Evolutionary conservation across 2,797 vertebrate genomes (phyloP).

Genomic region (Gymnoscopelus braueri): DNA sequence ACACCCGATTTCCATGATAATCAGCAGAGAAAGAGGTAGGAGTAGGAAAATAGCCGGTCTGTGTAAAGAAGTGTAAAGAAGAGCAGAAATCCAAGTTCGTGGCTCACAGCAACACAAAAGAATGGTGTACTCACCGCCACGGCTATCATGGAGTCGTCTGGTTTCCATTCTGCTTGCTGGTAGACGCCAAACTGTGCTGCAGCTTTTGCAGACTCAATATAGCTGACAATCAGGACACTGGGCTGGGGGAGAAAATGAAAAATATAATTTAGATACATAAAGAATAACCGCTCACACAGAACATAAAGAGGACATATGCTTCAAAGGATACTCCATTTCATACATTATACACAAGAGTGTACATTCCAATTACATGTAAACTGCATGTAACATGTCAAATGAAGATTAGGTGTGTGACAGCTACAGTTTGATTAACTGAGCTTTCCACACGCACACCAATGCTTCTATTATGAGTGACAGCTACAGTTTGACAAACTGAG

Average conservation of each 20-base stretch:
- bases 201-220: conserved; percentile 92
- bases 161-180: conserved; percentile 92
- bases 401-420: not conserved
- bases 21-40: not conserved
- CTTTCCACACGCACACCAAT: not conserved
- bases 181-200: conserved; percentile 93
- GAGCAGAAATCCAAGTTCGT: not conserved
- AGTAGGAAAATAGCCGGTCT: not conserved
- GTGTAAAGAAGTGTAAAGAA: not conserved
- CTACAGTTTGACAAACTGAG: not conserved
- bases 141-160: conserved; percentile 95
- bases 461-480: not conserved
- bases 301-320: not conserved
- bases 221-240: conserved; percentile 95
- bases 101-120: not conserved
- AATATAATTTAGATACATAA: conserved; percentile 9
- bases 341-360: not conserved
- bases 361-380: not conserved
- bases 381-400: no score
- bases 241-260: conserved; percentile 78
- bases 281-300: not conserved
- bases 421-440: not conserved
- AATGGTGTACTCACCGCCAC: conserved; percentile 88
- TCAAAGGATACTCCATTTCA: not conserved
- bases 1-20: no score